Evolutionary conservation across 1,140 invertebrate species (phyloP).

Genomic region (Drosophila persimilis): DNA sequence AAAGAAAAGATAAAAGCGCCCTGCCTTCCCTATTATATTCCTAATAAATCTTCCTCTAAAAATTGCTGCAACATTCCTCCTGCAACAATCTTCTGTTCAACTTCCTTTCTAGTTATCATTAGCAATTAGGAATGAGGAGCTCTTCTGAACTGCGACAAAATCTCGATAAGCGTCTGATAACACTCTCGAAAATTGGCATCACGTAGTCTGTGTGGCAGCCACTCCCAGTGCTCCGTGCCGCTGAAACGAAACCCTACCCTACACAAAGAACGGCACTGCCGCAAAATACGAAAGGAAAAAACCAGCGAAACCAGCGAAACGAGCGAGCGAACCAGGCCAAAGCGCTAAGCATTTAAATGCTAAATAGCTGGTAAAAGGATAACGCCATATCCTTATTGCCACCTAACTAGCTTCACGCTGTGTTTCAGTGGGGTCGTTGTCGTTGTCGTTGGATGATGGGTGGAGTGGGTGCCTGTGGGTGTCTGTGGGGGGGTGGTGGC

Average conservation of each 20-base stretch:
- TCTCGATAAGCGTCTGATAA: constrained; percentile 52
- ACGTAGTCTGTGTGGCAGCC: constrained; percentile 28
- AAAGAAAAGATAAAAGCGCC: too few species aligned
- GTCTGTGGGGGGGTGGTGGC: constrained; percentile 31
- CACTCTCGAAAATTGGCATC: constrained; percentile 55
- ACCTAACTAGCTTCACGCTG: constrained; percentile 59
- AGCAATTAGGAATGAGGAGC: constrained; percentile 20
- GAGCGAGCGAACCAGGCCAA: constrained; percentile 50
- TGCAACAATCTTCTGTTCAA: neutral
- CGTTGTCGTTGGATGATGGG: too few species aligned
- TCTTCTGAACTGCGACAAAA: constrained; percentile 18
- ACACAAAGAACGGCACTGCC: constrained; percentile 4
- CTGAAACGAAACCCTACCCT: neutral
- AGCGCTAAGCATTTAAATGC: constrained; percentile 75
- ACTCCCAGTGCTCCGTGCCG: too few species aligned
- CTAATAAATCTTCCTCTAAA: constrained; percentile 11
- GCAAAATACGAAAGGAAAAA: constrained; percentile 6
- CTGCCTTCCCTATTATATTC: constrained; percentile 4
- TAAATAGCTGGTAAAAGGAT: constrained; percentile 81
- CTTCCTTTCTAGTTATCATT: constrained; percentile 34
- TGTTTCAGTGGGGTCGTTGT: constrained; percentile 10
- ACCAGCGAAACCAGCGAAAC: constrained; percentile 7
- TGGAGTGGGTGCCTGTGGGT: neutral
- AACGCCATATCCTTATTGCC: constrained; percentile 75
- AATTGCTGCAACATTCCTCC: constrained; percentile 8